These are phyloP conservation scores for Copidosoma aretas DNA, from an alignment of 2,888 invertebrate species.

Conservation along the genomic window DNA sequence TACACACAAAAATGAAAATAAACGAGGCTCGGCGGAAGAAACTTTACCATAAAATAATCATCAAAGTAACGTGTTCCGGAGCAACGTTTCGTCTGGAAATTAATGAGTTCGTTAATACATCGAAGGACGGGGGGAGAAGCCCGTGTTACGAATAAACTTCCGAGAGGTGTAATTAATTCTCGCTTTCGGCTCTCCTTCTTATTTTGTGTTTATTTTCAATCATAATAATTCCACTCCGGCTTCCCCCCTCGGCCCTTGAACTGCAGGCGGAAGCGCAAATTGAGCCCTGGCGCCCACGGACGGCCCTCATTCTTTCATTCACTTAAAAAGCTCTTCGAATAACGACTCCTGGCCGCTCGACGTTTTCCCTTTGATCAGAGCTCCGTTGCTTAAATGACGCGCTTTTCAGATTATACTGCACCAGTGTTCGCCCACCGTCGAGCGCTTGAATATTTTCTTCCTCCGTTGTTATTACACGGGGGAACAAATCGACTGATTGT, in stretches of 20 bases:
- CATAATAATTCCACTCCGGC: neutral
- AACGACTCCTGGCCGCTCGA: conserved; percentile 18
- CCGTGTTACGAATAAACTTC: neutral
- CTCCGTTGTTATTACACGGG: neutral
- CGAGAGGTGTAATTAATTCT: conserved; percentile 2
- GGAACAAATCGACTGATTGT: neutral
- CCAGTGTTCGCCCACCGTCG: neutral
- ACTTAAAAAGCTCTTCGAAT: conserved; percentile 19
- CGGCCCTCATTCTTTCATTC: conserved; percentile 8
- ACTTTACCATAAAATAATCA: no score
- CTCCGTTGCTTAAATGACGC: conserved; percentile 12
- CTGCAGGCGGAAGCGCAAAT: conserved; percentile 20
- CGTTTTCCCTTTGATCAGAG: conserved; percentile 8
- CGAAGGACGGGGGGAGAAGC: no score
- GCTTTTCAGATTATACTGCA: conserved; percentile 2
- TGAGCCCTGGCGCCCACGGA: neutral
- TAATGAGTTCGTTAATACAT: no score
- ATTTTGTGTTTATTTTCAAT: neutral
- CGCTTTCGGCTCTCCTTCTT: no score
- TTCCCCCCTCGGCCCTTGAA: conserved; percentile 6
- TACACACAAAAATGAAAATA: no score
- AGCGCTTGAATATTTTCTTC: neutral
- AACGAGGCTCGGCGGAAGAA: no score
- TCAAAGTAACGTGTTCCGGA: no score
- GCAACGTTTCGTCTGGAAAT: no score